Conservation (phyloP, 2,888 invertebrate species). For the Drosophila austrosaltans region DNA sequence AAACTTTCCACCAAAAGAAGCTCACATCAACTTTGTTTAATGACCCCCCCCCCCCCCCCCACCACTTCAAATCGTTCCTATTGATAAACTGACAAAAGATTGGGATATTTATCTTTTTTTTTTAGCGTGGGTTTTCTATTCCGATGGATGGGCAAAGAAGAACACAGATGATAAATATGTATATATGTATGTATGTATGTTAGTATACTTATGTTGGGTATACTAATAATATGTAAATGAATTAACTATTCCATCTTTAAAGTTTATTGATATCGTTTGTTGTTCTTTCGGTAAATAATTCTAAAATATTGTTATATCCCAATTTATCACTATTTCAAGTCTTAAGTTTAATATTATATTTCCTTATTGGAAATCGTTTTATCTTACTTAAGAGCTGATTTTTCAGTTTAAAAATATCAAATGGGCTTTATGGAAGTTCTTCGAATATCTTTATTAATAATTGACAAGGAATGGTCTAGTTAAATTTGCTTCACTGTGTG, state of each 20-base stretch:
- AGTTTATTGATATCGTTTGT: too few relatives aligned
- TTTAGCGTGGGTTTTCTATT: not conserved
- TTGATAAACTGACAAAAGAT: not conserved
- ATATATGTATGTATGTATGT: too few relatives aligned
- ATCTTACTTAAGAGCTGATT: too few relatives aligned
- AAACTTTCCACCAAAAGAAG: slow-evolving; percentile 2
- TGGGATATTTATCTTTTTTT: not conserved
- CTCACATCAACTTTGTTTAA: not conserved
- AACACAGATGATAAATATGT: not conserved
- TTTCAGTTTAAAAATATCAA: not conserved
- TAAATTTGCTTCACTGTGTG: not conserved
- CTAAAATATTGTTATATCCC: too few relatives aligned
- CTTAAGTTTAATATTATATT: too few relatives aligned
- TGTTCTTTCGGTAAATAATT: not conserved
- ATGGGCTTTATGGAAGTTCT: not conserved
- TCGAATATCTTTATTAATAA: slow-evolving; percentile 15
- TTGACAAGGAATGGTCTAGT: not conserved
- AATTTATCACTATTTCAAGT: too few relatives aligned
- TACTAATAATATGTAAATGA: too few relatives aligned
- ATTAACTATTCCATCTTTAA: too few relatives aligned
- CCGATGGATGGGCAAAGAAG: not conserved
- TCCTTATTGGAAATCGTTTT: not conserved
- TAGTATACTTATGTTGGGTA: too few relatives aligned
- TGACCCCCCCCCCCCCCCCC: not conserved
- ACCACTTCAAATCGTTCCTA: not conserved